Base-by-base conservation (phyloP, 2,888 invertebrate genomes). In the Ormyrus labotus region DNA sequence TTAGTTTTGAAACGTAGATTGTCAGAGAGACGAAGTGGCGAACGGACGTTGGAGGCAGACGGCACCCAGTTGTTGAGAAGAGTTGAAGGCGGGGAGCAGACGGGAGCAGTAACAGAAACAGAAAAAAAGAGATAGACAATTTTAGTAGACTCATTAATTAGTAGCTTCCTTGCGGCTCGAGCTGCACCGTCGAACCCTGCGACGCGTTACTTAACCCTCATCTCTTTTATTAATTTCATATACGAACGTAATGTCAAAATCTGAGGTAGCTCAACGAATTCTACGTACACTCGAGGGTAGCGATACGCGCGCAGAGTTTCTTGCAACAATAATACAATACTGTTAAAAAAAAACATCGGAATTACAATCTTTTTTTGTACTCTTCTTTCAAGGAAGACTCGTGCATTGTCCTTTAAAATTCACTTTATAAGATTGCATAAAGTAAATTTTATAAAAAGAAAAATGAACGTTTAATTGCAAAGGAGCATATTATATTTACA, bases 81-180 rank as follows among this genome's bases (percentile, higher is more conserved):
- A 89, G 88, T 90, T 90, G 90, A 87, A 90, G 90, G 89, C 90
- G 85, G 88, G 90, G 89, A 90, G 87, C 90, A 90, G 90, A 87
- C 90, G 88, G 90, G 90, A 90, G 87, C 90, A 89, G 89, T 89
- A 90, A 90, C 90, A 90, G 90, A 90, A 90, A 90, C 90, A 90
- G 90, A 90, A 90, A 90, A 89, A 78, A 78, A 81, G 80, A 82
- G 72, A 82, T 72, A 83, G 76, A 82, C 70, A 81, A 79, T 81
- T 77, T 83, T 83, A 83, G 83, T 83, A 79, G 81, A 83, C 81
- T 81, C 78, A 67, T 7, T 34, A 76, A 78, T 81, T 83, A 79
- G 81, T 81, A 76, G 81, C 77, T 83, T 81, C 74, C 76, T 83
- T 77, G 70, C 58, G 67, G 58, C 67, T 64, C 63, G 53, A 69